Conservation (phyloP, 2,888 invertebrate genomes). For the Allygus modestus region DNA sequence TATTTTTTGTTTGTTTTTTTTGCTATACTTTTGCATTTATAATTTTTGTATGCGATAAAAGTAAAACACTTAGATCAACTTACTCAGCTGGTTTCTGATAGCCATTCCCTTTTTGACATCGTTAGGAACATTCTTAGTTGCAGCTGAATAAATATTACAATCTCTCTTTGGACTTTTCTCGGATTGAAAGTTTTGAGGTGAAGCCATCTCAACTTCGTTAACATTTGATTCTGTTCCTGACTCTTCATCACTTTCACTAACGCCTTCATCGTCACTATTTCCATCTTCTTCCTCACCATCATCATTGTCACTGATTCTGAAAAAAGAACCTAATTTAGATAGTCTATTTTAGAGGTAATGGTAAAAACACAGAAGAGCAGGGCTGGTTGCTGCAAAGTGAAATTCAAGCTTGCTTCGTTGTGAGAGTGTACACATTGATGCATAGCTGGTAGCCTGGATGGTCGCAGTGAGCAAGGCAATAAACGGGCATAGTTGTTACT, state of each 20-base stretch:
- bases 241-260: slow-evolving; percentile 58
- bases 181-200: not conserved
- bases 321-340: too few species aligned
- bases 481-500: too few species aligned
- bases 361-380: too few species aligned
- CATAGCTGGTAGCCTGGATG: too few species aligned
- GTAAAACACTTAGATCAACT: slow-evolving; percentile 62
- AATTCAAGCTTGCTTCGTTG: too few species aligned
- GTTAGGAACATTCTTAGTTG: slow-evolving; percentile 66
- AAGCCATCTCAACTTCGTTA: slow-evolving; percentile 65
- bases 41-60: too few species aligned
- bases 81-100: slow-evolving; percentile 73
- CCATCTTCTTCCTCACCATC: slow-evolving; percentile 51
- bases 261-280: slow-evolving; percentile 32
- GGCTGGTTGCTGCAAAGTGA: too few species aligned
- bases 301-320: slow-evolving; percentile 24
- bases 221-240: slow-evolving; percentile 20
- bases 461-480: too few species aligned
- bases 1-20: too few species aligned
- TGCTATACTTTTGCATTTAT: too few species aligned
- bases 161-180: not conserved
- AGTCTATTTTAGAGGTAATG: too few species aligned
- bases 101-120: slow-evolving; percentile 72
- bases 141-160: slow-evolving; percentile 66
- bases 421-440: too few species aligned